Conservation (phyloP, 2,888 invertebrate genomes). For the Eretmocerus hayati region DNA sequence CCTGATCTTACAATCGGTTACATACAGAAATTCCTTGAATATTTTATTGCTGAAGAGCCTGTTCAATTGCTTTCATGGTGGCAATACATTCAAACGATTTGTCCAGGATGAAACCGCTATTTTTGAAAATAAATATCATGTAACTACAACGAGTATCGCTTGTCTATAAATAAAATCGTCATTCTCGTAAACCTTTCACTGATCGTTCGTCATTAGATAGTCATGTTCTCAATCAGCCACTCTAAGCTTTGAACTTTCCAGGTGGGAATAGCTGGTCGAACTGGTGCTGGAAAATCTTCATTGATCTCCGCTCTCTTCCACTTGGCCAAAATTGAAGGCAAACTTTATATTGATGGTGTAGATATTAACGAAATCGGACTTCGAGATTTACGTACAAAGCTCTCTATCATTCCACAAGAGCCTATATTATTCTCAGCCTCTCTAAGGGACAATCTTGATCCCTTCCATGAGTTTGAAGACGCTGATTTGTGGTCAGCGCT, state of each 20-base stretch:
- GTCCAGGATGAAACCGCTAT: too few species aligned
- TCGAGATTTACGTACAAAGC: conserved; percentile 10
- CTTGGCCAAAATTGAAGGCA: conserved; percentile 9
- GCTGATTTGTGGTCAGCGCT: conserved; percentile 70
- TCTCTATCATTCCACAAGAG: conserved; percentile 85
- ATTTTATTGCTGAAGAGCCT: background rate
- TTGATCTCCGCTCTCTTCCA: conserved; percentile 72
- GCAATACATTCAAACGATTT: too few species aligned
- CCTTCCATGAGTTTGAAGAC: conserved; percentile 68
- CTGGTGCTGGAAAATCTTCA: conserved; percentile 82
- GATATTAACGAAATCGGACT: conserved; percentile 12
- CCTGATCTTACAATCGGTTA: too few species aligned
- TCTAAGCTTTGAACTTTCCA: conserved; percentile 34
- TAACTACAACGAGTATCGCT: too few species aligned
- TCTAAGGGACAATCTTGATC: conserved; percentile 77
- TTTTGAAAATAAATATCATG: too few species aligned
- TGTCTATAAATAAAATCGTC: too few species aligned
- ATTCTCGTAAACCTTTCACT: too few species aligned
- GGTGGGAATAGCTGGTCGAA: conserved; percentile 80
- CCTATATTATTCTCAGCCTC: conserved; percentile 80
- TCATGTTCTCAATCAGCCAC: background rate
- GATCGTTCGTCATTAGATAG: background rate
- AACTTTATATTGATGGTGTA: conserved; percentile 14
- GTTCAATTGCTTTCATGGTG: background rate
- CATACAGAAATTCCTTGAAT: background rate